A percentile compares a stretch with the other conserved stretches of the same genome.
These are phyloP conservation scores for Epizoanthus stellaris DNA, from an alignment of 92 coral and sea anemone genomes.

Conservation along the genomic window DNA sequence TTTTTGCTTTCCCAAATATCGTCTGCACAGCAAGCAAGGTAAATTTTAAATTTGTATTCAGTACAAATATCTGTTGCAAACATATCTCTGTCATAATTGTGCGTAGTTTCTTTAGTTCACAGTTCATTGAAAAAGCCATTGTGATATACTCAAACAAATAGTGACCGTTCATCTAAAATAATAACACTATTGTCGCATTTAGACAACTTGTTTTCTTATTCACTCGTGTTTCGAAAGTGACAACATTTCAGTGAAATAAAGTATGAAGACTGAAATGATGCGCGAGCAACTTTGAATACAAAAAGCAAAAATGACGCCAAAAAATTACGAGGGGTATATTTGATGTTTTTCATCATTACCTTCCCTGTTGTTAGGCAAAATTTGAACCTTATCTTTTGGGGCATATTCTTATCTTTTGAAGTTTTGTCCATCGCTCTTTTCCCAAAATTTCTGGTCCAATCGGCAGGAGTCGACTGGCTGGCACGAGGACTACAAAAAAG, in stretches of 20 bases:
- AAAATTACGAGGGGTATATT: background rate
- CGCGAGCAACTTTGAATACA: slow-evolving; percentile 18
- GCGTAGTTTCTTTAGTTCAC: too few relatives aligned
- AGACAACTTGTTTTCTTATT: too few relatives aligned
- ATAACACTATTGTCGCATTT: too few relatives aligned
- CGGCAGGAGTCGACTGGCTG: background rate
- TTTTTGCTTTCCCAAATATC: too few relatives aligned
- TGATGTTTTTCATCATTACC: background rate
- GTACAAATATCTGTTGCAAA: too few relatives aligned
- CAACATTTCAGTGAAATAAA: background rate
- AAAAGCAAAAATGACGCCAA: slow-evolving; percentile 21
- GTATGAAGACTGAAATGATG: background rate
- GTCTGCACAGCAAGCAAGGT: too few relatives aligned
- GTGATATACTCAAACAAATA: too few relatives aligned
- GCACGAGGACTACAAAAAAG: too few relatives aligned
- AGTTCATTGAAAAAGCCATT: too few relatives aligned
- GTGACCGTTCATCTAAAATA: too few relatives aligned
- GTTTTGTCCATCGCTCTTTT: slow-evolving; percentile 21
- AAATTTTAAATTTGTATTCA: too few relatives aligned
- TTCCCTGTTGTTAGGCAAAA: background rate
- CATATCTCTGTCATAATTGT: too few relatives aligned
- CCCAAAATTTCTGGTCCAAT: background rate
- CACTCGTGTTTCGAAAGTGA: background rate
- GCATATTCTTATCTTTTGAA: background rate
- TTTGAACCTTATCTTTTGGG: slow-evolving; percentile 1